Base-by-base conservation (phyloP, 2,888 invertebrate genomes). In the Sarcophaga variegata region DNA sequence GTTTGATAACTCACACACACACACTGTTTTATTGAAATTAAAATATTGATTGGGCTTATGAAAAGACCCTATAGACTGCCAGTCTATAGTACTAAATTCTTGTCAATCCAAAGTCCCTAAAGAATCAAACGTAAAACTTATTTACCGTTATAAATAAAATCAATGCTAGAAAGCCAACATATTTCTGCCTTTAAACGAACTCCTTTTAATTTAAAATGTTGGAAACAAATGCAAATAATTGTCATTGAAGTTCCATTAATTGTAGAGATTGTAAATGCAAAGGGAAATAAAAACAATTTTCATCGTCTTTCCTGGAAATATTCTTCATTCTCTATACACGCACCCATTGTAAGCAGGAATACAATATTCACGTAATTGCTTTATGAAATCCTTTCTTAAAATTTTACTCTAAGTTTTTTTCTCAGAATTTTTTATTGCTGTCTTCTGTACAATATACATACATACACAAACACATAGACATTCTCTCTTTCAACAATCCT, bases 351-450 rank as follows among this genome's bases (percentile, higher is more conserved):
- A 10, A 37, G 2, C 37, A 37, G 2, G 37, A 10, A 10, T 37
- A 37, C 37, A 37, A n/a, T 76, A 59, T 79, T 83, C 62, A 83
- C 62, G 62, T 69, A 85, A 85, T 77, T 78, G 77, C 69, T 69
- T 74, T 72, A 12, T 66, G 49, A 75, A 81, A 77, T 72, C 77
- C 11, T 71, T 72, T 72, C 62, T 62, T 11, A 64, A 4, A 49
- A 25, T 37, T 49, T 66, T 62, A 6, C 37, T 27, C 27, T 4
- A 5, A 27, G 27, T 27, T 67, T 37, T 20, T 11, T 75, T 75
- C 17, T 45, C 25, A 8, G 25, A 75, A 27, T 67, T 37, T 70
- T 75, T 79, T 79, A 45, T 64, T 66, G 74, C 67, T 71, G 74
- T 66, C 66, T 70, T 54, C 54, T 54, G 17, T 54, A 1, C 14